A percentile compares a stretch with the other conserved stretches of the same genome.
Conservation (phyloP, 23 tunicate genomes). For the Halocynthia roretzi region DNA sequence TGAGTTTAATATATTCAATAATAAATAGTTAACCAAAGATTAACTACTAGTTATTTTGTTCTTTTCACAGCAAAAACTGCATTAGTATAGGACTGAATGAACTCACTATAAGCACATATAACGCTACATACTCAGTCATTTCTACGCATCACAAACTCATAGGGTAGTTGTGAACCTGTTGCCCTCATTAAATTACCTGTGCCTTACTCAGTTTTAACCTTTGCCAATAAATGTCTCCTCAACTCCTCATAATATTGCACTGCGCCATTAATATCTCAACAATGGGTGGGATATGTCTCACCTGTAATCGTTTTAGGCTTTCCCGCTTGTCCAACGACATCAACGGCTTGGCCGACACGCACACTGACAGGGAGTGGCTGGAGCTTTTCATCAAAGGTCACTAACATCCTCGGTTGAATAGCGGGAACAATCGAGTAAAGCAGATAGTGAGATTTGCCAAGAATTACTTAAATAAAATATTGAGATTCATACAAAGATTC, state of each 20-base stretch:
- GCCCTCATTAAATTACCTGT: too few relatives aligned
- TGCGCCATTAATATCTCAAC: background rate
- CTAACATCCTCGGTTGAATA: slow-evolving; percentile 92
- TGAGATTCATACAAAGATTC: background rate
- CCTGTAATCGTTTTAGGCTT: slow-evolving; percentile 98
- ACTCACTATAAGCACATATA: too few relatives aligned
- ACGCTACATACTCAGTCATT: too few relatives aligned
- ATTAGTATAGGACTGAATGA: too few relatives aligned
- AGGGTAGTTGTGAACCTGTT: too few relatives aligned
- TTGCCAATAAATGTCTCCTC: too few relatives aligned
- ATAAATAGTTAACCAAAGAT: background rate
- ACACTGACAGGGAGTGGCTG: slow-evolving; percentile 87
- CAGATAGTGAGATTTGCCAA: slow-evolving; percentile 90
- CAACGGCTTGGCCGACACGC: slow-evolving; percentile 97
- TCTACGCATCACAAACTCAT: too few relatives aligned
- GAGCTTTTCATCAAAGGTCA: slow-evolving; percentile 75
- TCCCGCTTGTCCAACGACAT: slow-evolving; percentile 99
- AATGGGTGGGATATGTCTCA: background rate
- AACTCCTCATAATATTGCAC: background rate
- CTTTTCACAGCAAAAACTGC: too few relatives aligned
- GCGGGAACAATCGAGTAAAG: slow-evolving; percentile 91
- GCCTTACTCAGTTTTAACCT: too few relatives aligned
- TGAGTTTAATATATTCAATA: background rate
- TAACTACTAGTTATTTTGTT: too few relatives aligned
- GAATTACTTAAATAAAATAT: slow-evolving; percentile 36